A percentile compares a stretch with the other conserved stretches of the same genome.
Evolutionary conservation across 2,113 vertebrate genomes (phyloP).

Genomic region (Aspidoscelis tigris): DNA sequence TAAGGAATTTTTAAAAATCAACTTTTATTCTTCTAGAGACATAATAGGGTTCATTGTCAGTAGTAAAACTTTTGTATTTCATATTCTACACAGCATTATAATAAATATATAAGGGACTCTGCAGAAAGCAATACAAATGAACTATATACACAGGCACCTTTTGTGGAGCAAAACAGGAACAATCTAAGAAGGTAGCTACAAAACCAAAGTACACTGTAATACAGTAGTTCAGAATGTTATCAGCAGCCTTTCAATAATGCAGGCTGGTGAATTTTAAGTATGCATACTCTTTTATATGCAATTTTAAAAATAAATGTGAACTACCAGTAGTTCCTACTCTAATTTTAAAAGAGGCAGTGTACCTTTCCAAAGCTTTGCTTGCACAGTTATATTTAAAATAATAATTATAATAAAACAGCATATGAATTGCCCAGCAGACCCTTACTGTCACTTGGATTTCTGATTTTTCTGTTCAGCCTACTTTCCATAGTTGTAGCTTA

Average conservation of each 20-base stretch:
- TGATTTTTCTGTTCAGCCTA: constrained; percentile 35
- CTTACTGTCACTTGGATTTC: constrained; percentile 40
- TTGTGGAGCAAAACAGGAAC: constrained; percentile 62
- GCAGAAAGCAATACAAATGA: constrained; percentile 67
- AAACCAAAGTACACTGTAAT: constrained; percentile 66
- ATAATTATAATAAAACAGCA: constrained; percentile 55
- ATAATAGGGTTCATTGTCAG: constrained; percentile 73
- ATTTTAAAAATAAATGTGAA: constrained; percentile 72
- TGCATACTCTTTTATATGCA: constrained; percentile 71
- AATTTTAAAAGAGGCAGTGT: constrained; percentile 72
- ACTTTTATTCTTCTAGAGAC: constrained; percentile 72
- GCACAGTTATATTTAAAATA: constrained; percentile 71
- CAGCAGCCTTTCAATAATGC: constrained; percentile 58
- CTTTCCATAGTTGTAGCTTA: constrained; percentile 61
- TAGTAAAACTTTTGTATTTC: constrained; percentile 74
- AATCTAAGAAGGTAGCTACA: constrained; percentile 68
- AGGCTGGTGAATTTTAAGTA: constrained; percentile 65
- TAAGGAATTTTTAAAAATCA: constrained; percentile 66
- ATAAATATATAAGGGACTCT: constrained; percentile 72
- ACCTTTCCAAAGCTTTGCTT: constrained; percentile 71
- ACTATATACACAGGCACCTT: constrained; percentile 63
- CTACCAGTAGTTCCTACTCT: constrained; percentile 73
- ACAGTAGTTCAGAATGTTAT: constrained; percentile 69
- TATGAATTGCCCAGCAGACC: constrained; percentile 68
- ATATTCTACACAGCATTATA: constrained; percentile 72